Conservation (phyloP, 2,888 invertebrate genomes). For the Synanthedon vespiformis region DNA sequence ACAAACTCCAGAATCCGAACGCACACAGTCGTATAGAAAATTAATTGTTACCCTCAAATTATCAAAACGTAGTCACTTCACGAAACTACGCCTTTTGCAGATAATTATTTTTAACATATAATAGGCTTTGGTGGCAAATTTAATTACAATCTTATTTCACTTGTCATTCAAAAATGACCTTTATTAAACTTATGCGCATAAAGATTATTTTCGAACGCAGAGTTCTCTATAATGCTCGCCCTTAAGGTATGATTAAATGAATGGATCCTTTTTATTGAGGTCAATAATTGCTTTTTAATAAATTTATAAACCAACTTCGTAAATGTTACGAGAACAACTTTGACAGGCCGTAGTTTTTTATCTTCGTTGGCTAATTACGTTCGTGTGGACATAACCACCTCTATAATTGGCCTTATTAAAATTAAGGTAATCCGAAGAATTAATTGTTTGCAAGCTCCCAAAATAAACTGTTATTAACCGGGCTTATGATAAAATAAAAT, state of each 20-base stretch:
- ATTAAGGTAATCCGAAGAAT: background rate
- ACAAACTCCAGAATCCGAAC: constrained; percentile 11
- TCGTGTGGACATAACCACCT: background rate
- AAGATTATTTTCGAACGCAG: constrained; percentile 14
- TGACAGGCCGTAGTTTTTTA: constrained; percentile 16
- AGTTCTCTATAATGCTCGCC: constrained; percentile 13
- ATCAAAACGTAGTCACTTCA: constrained; percentile 22
- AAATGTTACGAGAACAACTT: constrained; percentile 19
- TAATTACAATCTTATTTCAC: constrained; percentile 37
- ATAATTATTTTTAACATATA: constrained; percentile 21
- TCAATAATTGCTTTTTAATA: constrained; percentile 51
- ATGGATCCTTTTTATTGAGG: constrained; percentile 32
- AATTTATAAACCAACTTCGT: constrained; percentile 22
- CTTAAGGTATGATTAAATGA: constrained; percentile 32
- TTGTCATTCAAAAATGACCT: constrained; percentile 34
- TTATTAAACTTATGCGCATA: constrained; percentile 15
- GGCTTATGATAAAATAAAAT: too few species aligned
- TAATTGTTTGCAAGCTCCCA: background rate
- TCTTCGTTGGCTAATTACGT: constrained; percentile 6
- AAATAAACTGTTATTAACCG: too few species aligned
- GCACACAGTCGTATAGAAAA: constrained; percentile 22
- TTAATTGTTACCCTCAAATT: constrained; percentile 43
- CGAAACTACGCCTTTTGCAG: constrained; percentile 27
- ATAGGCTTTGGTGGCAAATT: constrained; percentile 21
- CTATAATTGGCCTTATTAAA: background rate